Base-by-base conservation (phyloP, 2,113 vertebrate genomes). In the Scartelaos histophorus region DNA sequence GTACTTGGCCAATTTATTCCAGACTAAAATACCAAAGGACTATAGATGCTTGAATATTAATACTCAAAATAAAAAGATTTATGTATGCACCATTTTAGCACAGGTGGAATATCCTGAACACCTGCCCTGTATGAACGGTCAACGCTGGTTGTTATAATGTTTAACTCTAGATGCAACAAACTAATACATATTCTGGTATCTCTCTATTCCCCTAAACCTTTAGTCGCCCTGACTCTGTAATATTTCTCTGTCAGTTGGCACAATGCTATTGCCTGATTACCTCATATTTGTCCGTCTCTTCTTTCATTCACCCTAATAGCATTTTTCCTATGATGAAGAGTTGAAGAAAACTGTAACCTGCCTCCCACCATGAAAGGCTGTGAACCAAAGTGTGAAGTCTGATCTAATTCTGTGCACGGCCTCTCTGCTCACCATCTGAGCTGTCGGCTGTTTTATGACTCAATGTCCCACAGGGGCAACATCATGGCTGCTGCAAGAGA, bases 361-460 rank as follows among this genome's bases (percentile, higher is more conserved):
- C 58, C 71, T 76, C 60, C 66, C 35, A 78, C 65, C 38, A 53
- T 34, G 22, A 58, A 24, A 64, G 61, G 29, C 71, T 61, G 79
- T 58, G 83, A 76, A 45, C 66, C 7, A 3, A 67, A 69, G 22
- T 75, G 46, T 66, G 58, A 83, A 57, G 56, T 75, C 64, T 83
- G 81, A 83, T 85, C 80, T 84, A 79, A 87, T 81, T 73, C 54
- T 6, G 70, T 74, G 61, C 71, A 54, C 74, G 75, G 25, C 82
- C 70, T 82, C 67, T 7, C 66, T n/a, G 17, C 74, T 64, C 73
- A 67, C 72, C 72, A 69, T 74, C 67, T 68, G 75, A 81, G 80
- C 78, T 88, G 76, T 70, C 66, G 56, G 34, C 46, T 49, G 70
- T 43, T 80, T 57, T 71, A 61, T 88, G 87, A 88, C 69, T 92